A percentile compares a stretch with the other conserved stretches of the same genome.
Evolutionary conservation across 2,888 invertebrate genomes (phyloP).

Genomic region (Ommatoiulus sabulosus): DNA sequence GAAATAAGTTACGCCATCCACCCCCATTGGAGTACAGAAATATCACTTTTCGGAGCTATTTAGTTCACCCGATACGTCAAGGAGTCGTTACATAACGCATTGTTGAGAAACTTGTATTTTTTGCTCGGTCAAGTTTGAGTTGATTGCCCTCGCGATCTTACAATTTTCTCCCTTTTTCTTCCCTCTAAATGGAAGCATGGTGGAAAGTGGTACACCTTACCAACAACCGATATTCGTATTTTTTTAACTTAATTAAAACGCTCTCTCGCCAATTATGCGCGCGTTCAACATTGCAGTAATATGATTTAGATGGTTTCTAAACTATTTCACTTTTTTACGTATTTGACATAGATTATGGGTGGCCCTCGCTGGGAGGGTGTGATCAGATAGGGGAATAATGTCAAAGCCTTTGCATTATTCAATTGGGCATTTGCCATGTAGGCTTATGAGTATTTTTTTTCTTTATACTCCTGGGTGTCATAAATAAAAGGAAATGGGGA

Average conservation of each 20-base stretch:
- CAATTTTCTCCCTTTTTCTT: constrained; percentile 6
- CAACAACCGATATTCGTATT: too few relatives aligned
- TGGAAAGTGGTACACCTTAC: constrained; percentile 16
- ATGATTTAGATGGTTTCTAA: not conserved
- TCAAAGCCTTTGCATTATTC: not conserved
- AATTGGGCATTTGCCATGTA: not conserved
- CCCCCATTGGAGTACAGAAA: not conserved
- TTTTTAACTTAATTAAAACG: too few relatives aligned
- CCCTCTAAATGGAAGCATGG: not conserved
- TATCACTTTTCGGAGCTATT: not conserved
- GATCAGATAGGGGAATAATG: not conserved
- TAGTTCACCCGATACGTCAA: not conserved
- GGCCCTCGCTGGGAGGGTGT: not conserved
- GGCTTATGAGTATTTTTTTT: not conserved
- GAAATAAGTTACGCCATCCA: not conserved
- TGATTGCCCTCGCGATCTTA: constrained; percentile 48
- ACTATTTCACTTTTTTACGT: not conserved
- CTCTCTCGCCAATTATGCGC: too few relatives aligned
- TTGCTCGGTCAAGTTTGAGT: constrained; percentile 57
- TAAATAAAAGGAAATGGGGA: constrained; percentile 15
- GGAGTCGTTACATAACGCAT: not conserved
- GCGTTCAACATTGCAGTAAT: not conserved
- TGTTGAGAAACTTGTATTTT: constrained; percentile 44
- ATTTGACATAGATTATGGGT: not conserved
- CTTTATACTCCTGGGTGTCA: not conserved